Percentiles rank a stretch among this genome's conserved stretches.
Evolutionary conservation across 2,888 invertebrate species (phyloP).

Genomic region (Seira ritae): DNA sequence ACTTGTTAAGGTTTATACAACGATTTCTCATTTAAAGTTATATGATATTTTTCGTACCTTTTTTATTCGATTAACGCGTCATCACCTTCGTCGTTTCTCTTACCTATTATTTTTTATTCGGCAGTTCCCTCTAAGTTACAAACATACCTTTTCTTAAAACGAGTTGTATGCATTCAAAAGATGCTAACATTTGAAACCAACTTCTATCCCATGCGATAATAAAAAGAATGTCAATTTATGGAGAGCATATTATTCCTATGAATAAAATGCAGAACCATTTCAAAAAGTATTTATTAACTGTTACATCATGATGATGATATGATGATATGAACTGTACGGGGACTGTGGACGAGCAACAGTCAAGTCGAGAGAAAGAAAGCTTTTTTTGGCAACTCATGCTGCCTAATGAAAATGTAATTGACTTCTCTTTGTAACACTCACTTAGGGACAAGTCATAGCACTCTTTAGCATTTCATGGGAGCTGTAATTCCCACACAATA

Average conservation of each 20-base stretch:
- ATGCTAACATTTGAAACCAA: no score
- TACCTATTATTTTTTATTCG: no score
- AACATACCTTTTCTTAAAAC: no score
- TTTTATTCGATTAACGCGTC: neutral
- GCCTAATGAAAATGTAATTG: slow-evolving; percentile 73
- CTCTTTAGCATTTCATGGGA: slow-evolving; percentile 41
- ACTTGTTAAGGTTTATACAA: neutral
- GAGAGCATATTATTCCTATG: neutral
- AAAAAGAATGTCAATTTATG: no score
- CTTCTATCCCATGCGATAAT: no score
- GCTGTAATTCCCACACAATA: slow-evolving; percentile 64
- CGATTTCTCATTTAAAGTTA: neutral
- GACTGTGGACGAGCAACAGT: neutral
- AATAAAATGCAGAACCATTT: no score
- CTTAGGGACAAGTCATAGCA: slow-evolving; percentile 56
- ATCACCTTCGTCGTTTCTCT: neutral
- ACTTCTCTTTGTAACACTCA: slow-evolving; percentile 72
- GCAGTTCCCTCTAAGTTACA: no score
- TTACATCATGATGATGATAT: neutral
- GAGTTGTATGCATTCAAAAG: no score
- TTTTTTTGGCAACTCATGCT: slow-evolving; percentile 72
- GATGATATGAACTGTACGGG: neutral
- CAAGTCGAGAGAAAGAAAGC: neutral
- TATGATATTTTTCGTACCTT: neutral
- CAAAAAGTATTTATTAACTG: no score